Conservation (phyloP, 2,113 vertebrate genomes). For the Salvelinus namaycush region DNA sequence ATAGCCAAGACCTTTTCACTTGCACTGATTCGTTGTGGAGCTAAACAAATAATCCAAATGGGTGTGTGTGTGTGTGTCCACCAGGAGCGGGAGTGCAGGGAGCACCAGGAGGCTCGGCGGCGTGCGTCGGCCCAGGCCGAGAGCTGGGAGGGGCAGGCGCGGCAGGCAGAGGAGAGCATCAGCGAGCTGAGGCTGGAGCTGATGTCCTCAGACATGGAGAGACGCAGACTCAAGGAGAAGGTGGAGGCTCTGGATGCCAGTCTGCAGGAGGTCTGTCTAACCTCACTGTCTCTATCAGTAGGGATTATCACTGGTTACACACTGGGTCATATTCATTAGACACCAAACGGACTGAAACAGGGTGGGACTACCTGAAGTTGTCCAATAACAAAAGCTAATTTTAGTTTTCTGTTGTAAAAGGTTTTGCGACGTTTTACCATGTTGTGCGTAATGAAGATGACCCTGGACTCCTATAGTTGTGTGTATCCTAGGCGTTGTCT, state of each 20-base stretch:
- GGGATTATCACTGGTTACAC: too few species aligned
- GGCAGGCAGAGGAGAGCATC: constrained; percentile 66
- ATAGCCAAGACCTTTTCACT: neutral
- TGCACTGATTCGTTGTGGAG: neutral
- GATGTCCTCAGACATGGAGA: constrained; percentile 68
- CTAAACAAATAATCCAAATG: too few species aligned
- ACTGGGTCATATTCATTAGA: too few species aligned
- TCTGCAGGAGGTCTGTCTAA: constrained; percentile 70
- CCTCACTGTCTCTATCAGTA: neutral
- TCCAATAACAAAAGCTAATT: too few species aligned
- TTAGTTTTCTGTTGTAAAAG: too few species aligned
- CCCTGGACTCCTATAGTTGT: constrained; percentile 17
- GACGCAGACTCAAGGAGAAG: constrained; percentile 70
- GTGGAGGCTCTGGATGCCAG: constrained; percentile 68
- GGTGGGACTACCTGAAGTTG: too few species aligned
- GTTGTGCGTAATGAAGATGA: too few species aligned
- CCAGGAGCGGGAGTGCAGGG: constrained; percentile 75
- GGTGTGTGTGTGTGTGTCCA: neutral
- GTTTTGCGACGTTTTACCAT: too few species aligned
- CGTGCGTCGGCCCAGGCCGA: constrained; percentile 65
- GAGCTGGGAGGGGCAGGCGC: constrained; percentile 77
- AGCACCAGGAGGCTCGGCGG: constrained; percentile 74
- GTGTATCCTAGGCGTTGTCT: constrained; percentile 43
- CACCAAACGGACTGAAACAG: too few species aligned
- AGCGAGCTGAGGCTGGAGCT: constrained; percentile 68